Conservation (phyloP, 2,113 vertebrate species). For the Sceloporus tristichus region DNA sequence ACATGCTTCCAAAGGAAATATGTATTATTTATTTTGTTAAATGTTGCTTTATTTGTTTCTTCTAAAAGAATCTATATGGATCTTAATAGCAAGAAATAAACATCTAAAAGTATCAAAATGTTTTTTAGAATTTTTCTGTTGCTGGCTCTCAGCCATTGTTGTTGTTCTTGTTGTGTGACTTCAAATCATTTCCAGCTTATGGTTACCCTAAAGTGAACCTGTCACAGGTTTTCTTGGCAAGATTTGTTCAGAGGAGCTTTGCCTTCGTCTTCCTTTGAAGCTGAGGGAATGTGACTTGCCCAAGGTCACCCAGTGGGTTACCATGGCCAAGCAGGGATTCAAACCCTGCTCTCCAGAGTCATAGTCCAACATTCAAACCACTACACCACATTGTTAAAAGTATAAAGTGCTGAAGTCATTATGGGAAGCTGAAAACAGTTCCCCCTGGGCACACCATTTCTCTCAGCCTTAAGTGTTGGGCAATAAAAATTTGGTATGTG, state of each 20-base stretch:
- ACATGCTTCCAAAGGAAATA: slow-evolving; percentile 37
- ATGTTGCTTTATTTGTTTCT: background rate
- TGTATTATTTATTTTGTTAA: background rate
- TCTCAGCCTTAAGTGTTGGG: background rate
- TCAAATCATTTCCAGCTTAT: too few relatives aligned
- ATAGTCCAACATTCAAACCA: too few relatives aligned
- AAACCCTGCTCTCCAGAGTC: too few relatives aligned
- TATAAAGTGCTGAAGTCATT: background rate
- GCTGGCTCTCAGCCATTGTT: background rate
- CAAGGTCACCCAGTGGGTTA: too few relatives aligned
- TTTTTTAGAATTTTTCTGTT: background rate
- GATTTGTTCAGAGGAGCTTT: too few relatives aligned
- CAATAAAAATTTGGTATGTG: slow-evolving; percentile 10
- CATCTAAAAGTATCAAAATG: background rate
- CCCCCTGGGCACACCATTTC: background rate
- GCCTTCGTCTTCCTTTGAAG: too few relatives aligned
- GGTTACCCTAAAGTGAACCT: too few relatives aligned
- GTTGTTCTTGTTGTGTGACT: background rate
- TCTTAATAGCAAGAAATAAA: slow-evolving; percentile 16
- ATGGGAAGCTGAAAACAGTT: background rate
- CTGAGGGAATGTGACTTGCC: too few relatives aligned
- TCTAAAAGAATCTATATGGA: background rate
- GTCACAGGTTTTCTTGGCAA: too few relatives aligned
- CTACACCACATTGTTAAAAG: too few relatives aligned
- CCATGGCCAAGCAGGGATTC: too few relatives aligned